Conservation (phyloP, 2,797 vertebrate genomes). For the Aldrovandia affinis region DNA sequence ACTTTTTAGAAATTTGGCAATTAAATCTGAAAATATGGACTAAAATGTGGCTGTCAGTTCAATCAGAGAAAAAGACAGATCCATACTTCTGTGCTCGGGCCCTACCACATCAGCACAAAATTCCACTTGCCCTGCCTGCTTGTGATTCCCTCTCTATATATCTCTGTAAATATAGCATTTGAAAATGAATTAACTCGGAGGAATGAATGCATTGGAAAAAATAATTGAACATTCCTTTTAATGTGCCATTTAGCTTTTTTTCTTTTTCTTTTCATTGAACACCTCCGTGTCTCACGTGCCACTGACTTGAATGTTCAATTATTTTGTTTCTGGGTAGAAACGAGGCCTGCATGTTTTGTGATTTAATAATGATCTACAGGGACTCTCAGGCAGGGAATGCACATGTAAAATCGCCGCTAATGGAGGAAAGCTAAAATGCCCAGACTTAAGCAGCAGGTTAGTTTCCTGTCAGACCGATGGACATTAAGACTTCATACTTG, state of each 20-base stretch:
- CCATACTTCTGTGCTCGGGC: too few relatives aligned
- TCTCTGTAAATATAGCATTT: too few relatives aligned
- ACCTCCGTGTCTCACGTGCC: not conserved
- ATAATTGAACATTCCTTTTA: too few relatives aligned
- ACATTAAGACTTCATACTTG: constrained; percentile 7
- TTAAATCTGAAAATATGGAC: too few relatives aligned
- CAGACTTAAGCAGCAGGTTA: not conserved
- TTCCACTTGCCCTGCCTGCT: too few relatives aligned
- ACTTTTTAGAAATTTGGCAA: too few relatives aligned
- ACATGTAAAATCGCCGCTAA: not conserved
- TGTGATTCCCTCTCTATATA: too few relatives aligned
- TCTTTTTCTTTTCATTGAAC: not conserved
- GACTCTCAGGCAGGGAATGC: not conserved
- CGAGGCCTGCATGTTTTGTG: not conserved
- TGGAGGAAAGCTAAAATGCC: not conserved
- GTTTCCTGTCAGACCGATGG: not conserved
- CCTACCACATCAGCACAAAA: too few relatives aligned
- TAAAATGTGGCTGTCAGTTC: too few relatives aligned
- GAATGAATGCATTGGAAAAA: too few relatives aligned
- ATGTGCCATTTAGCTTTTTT: not conserved
- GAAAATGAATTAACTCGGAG: too few relatives aligned
- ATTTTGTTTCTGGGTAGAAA: not conserved
- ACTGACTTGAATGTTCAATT: not conserved
- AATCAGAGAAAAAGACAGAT: too few relatives aligned
- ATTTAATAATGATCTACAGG: not conserved